Evolutionary conservation across 2,888 invertebrate genomes (phyloP).

Genomic region (Argyresthia albistria): DNA sequence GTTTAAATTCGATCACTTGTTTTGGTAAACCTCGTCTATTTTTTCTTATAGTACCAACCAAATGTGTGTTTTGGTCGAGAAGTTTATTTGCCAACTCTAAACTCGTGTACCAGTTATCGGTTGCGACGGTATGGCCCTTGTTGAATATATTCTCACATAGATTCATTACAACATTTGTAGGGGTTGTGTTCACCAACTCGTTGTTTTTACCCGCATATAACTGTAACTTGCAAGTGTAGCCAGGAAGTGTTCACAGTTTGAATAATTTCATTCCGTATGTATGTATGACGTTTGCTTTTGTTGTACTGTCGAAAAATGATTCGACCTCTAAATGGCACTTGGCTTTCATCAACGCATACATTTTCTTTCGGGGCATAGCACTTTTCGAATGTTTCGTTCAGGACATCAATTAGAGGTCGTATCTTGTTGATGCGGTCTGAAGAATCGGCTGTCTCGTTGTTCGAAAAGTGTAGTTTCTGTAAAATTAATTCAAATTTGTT

Average conservation of each 20-base stretch:
- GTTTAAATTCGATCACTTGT: slow-evolving; percentile 21
- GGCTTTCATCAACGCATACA: slow-evolving; percentile 8
- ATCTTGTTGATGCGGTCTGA: slow-evolving; percentile 9
- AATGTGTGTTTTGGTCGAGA: slow-evolving; percentile 10
- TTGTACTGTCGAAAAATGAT: slow-evolving; percentile 12
- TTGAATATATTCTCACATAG: slow-evolving; percentile 18
- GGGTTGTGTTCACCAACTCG: slow-evolving; percentile 18
- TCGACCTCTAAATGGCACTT: slow-evolving; percentile 8
- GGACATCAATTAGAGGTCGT: neutral
- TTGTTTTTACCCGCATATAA: slow-evolving; percentile 22
- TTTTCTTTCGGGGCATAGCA: slow-evolving; percentile 5
- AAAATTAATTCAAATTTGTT: slow-evolving; percentile 14
- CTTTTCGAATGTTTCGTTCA: neutral
- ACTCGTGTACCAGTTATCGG: slow-evolving; percentile 23
- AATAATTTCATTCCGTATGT: slow-evolving; percentile 14
- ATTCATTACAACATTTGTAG: slow-evolving; percentile 19
- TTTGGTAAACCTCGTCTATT: slow-evolving; percentile 12
- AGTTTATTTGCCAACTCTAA: slow-evolving; percentile 14
- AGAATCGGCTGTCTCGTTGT: slow-evolving; percentile 8
- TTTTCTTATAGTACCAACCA: slow-evolving; percentile 11
- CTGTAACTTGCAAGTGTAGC: slow-evolving; percentile 21
- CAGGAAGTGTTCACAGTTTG: slow-evolving; percentile 16
- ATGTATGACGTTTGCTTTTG: slow-evolving; percentile 11
- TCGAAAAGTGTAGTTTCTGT: slow-evolving; percentile 9
- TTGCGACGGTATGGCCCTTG: slow-evolving; percentile 18